A percentile compares a stretch with the other conserved stretches of the same genome.
Conservation (phyloP, 1,140 invertebrate species). For the Polypedilum vanderplanki region DNA sequence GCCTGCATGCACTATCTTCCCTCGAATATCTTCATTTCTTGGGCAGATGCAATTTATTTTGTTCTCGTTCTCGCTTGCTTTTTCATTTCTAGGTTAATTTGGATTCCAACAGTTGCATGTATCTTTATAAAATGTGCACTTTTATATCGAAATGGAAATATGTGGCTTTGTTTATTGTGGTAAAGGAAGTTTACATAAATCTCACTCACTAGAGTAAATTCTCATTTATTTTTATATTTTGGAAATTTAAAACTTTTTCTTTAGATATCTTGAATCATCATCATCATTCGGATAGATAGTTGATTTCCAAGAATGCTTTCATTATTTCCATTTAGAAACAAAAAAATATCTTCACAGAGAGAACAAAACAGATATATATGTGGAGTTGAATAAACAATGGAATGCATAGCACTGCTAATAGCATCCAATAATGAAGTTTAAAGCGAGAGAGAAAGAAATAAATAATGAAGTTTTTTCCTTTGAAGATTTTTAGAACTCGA, state of each 20-base stretch:
- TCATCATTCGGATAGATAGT: too few species aligned
- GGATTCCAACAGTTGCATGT: constrained; percentile 14
- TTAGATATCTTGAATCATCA: too few species aligned
- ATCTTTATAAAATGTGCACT: neutral
- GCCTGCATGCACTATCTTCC: too few species aligned
- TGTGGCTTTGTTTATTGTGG: constrained; percentile 11
- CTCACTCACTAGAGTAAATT: neutral
- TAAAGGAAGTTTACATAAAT: constrained; percentile 19
- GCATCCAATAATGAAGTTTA: constrained; percentile 3
- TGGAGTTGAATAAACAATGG: constrained; percentile 17
- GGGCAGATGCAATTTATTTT: constrained; percentile 17
- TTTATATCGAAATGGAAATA: neutral
- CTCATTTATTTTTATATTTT: neutral
- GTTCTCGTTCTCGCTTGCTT: neutral
- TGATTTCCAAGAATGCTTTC: neutral
- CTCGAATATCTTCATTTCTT: too few species aligned
- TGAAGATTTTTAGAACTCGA: constrained; percentile 18
- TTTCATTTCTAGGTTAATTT: constrained; percentile 1
- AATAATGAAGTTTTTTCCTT: constrained; percentile 7
- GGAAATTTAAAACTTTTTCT: neutral
- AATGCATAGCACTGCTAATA: neutral
- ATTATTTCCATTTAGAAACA: neutral
- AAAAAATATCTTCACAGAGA: neutral
- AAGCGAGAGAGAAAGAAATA: neutral
- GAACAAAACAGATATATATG: neutral